These are phyloP conservation scores for Chaetogeoica ovagalla DNA, from an alignment of 2,888 invertebrate species.

Conservation along the genomic window DNA sequence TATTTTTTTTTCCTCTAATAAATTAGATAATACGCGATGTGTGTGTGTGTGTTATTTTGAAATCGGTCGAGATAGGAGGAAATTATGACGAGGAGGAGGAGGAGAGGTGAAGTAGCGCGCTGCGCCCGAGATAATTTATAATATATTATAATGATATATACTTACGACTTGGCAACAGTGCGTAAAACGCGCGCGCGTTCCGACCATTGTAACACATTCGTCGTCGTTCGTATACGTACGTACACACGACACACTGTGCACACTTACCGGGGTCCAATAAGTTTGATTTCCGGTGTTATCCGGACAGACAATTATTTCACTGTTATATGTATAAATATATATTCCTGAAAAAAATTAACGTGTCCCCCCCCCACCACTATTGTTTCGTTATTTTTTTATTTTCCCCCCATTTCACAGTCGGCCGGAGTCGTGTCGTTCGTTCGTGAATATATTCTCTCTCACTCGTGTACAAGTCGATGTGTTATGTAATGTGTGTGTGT, in stretches of 20 bases:
- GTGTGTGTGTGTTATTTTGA: constrained; percentile 1
- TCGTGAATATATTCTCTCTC: neutral
- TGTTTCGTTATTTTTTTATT: constrained; percentile 8
- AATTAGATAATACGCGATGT: too few relatives aligned
- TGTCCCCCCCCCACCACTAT: constrained; percentile 29
- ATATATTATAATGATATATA: constrained; percentile 30
- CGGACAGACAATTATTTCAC: constrained; percentile 23
- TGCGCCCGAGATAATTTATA: constrained; percentile 50
- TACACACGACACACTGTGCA: neutral
- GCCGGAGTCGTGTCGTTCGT: neutral
- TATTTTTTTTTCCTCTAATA: too few relatives aligned
- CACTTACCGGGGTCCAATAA: constrained; percentile 37
- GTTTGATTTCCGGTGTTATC: constrained; percentile 50
- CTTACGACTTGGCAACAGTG: constrained; percentile 49
- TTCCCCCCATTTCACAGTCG: constrained; percentile 15
- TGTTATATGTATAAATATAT: too few relatives aligned
- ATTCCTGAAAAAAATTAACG: constrained; percentile 31
- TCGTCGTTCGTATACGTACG: neutral
- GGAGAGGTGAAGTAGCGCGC: neutral
- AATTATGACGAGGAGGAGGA: neutral
- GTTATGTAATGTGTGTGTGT: too few relatives aligned
- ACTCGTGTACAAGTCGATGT: too few relatives aligned
- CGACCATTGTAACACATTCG: constrained; percentile 37
- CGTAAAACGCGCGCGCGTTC: constrained; percentile 32
- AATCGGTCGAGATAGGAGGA: constrained; percentile 40